phyloP scores from a whole-genome alignment of 2,888 invertebrate species.

The Cantharis rustica region DNA sequence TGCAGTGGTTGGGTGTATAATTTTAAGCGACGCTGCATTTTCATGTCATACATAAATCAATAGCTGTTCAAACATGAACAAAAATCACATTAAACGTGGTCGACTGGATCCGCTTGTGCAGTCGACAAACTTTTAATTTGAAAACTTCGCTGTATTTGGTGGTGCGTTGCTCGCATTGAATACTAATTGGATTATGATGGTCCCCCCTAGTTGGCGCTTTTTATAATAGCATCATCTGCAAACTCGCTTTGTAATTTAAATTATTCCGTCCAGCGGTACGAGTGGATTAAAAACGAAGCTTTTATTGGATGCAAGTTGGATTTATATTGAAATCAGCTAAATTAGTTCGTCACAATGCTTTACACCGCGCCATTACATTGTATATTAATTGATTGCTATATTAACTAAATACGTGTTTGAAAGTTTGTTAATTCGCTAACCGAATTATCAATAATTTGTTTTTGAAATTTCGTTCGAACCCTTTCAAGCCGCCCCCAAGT shows the following conservation, averaged over 20 bases:
- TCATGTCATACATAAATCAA: conserved; percentile 31
- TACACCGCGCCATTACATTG: not conserved
- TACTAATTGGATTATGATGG: conserved; percentile 55
- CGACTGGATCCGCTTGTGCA: conserved; percentile 32
- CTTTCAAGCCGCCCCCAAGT: not conserved
- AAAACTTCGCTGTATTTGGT: conserved; percentile 48
- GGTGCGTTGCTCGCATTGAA: conserved; percentile 49
- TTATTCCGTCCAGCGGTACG: conserved; percentile 42
- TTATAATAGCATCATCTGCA: conserved; percentile 51
- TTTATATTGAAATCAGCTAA: conserved; percentile 27
- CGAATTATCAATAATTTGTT: not conserved
- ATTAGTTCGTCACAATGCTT: conserved; percentile 2
- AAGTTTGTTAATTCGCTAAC: not conserved
- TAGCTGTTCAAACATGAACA: conserved; percentile 43
- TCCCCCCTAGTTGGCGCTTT: conserved; percentile 42
- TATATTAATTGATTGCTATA: not conserved
- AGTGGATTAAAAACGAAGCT: conserved; percentile 36
- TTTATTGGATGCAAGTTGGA: conserved; percentile 38
- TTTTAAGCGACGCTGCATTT: conserved; percentile 27
- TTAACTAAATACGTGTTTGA: not conserved
- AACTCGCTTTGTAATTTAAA: conserved; percentile 44
- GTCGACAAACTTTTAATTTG: conserved; percentile 49
- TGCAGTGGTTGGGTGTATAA: conserved; percentile 12
- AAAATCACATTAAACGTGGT: conserved; percentile 47
- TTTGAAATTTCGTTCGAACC: not conserved